These are phyloP conservation scores for Hydrochoerus hydrochaeris DNA, from an alignment of 2,113 vertebrate species.

Conservation along the genomic window DNA sequence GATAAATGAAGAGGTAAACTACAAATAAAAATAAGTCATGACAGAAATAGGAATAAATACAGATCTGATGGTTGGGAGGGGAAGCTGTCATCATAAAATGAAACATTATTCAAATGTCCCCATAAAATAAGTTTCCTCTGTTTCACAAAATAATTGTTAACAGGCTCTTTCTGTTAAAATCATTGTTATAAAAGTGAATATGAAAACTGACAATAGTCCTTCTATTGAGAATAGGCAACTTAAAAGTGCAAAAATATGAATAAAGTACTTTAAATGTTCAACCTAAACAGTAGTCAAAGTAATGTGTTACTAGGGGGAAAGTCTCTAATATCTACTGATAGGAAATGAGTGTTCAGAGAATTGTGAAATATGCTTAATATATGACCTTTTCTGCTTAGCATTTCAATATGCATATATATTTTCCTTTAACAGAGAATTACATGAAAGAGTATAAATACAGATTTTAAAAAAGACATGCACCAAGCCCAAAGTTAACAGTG, in stretches of 20 bases:
- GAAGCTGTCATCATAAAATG: neutral
- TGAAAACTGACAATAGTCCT: neutral
- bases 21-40: neutral
- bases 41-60: neutral
- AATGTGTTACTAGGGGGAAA: neutral
- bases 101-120: neutral
- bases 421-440: neutral
- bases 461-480: neutral
- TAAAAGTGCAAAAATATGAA: constrained; percentile 28
- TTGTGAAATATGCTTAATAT: neutral
- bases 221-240: neutral
- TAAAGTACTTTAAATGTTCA: neutral
- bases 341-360: neutral
- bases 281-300: neutral
- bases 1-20: neutral
- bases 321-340: neutral
- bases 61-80: neutral
- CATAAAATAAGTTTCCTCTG: neutral
- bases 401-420: neutral
- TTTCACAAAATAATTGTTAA: neutral
- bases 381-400: neutral
- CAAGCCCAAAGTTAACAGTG: neutral
- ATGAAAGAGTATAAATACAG: neutral
- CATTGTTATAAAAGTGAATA: neutral
- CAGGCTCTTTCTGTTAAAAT: neutral